These are phyloP conservation scores for Merluccius polli DNA, from an alignment of 2,797 vertebrate genomes.

Conservation along the genomic window DNA sequence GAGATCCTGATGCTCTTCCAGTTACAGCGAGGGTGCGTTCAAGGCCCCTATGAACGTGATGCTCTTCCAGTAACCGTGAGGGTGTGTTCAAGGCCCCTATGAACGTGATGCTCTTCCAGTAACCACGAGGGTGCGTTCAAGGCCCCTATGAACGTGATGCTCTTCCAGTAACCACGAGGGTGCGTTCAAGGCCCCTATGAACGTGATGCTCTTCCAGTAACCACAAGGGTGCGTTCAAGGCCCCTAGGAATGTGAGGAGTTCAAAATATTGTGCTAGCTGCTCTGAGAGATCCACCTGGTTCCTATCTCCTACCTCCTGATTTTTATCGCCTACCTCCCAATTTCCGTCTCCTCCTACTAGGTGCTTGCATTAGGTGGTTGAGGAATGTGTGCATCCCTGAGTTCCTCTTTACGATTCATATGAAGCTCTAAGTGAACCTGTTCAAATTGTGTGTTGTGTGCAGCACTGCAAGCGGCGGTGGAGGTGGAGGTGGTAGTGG, in stretches of 20 bases:
- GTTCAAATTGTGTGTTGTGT: not conserved
- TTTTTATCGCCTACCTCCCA: not conserved
- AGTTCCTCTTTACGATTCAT: too few relatives aligned
- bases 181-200: too few relatives aligned
- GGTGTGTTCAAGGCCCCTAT: not conserved
- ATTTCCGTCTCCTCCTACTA: too few relatives aligned
- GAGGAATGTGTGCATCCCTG: too few relatives aligned
- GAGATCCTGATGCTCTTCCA: not conserved
- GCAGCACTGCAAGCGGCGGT: constrained; percentile 14
- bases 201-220: not conserved
- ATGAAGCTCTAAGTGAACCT: too few relatives aligned
- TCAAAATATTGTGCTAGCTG: not conserved
- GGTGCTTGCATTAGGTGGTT: too few relatives aligned
- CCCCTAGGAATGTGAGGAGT: not conserved
- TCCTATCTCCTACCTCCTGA: not conserved
- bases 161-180: not conserved
- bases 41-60: not conserved
- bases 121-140: too few relatives aligned
- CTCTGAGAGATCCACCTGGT: not conserved
- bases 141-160: not conserved
- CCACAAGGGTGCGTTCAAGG: not conserved
- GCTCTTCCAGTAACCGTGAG: too few relatives aligned
- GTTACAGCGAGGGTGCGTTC: not conserved
- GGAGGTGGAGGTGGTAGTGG: constrained; percentile 50
- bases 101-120: too few relatives aligned